Base-by-base conservation (phyloP, 2,797 vertebrate species). In the Tenualosa thibaudeaui region DNA sequence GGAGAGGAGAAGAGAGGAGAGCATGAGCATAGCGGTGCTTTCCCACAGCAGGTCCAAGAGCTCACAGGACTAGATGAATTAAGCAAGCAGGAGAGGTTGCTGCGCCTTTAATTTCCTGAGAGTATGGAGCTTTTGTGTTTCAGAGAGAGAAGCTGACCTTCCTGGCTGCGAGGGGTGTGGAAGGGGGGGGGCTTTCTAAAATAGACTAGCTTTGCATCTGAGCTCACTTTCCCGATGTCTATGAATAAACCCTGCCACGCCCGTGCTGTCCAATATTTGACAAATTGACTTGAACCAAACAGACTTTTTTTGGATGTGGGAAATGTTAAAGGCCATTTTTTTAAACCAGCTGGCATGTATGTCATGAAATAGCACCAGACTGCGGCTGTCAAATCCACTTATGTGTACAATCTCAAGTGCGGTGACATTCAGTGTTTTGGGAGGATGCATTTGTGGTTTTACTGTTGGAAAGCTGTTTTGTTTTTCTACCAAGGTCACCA, bases 61-160 rank as follows among this genome's bases (percentile, higher is more conserved):
- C 19, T 40, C 40, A 8, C 40, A 3, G 71, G 71, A 19, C 71
- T 78, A 78, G 46, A 15, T 78, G 71, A 78, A 78, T 78, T 78
- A 78, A 46, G 71, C 71, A 78, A 40, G 26, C 54, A 78, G 71
- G 40, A 40, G 37, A 78, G 71, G 71, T 40, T 78, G 71, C 46
- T 78, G 71, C 40, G 71, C 71, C 71, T 78, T 46, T 78, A 43
- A 78, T 78, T 78, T 78, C 71, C 71, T 78, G 71, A 78, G 71
- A 78, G 71, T 78, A 78, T 46, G 71, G 40, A 46, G 71, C 71
- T 78, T 75, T 78, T 78, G 71, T 78, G 71, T 78, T 43, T 43
- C 40, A 40, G 40, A 46, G 71, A 75, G 68, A 78, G 71, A 78
- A 46, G 17, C 37, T 78, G 71, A 78, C 71, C 71, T 78, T 46